Base-by-base conservation (phyloP, 2,888 invertebrate genomes). In the Frankliniella intonsa region DNA sequence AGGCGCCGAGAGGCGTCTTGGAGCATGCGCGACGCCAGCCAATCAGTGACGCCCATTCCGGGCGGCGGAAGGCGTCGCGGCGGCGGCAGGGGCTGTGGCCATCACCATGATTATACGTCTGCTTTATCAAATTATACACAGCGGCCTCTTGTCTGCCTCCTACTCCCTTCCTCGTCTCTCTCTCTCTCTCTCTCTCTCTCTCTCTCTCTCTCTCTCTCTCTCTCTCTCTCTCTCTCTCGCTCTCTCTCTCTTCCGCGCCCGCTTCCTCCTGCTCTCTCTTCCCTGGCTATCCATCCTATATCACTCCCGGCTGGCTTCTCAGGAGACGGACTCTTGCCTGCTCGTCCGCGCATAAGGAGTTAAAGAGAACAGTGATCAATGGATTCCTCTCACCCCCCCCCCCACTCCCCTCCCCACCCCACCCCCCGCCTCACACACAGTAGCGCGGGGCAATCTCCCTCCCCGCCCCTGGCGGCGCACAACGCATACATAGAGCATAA, bases 191-290 rank as follows among this genome's bases (percentile, higher is more conserved):
- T n/a, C 65, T 19, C n/a, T 65, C 65, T 19, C n/a, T n/a, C n/a
- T 11, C 69, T 22, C 19, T 69, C 69, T 11, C 9, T 69, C 22
- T 22, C 22, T 22, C 69, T 69, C 69, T 69, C 69, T 69, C 69
- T 69, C 69, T 69, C 22, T 69, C 69, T 69, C 69, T 69, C 69
- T 69, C 69, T 69, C 69, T 69, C 69, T 76, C 69, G 22, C 69
- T 69, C 69, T 22, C 69, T n/a, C 69, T 69, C 69, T 22, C 65
- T 65, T 22, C 65, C 7, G 17, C n/a, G n/a, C n/a, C 85, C 85
- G 84, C 84, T 80, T 83, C 81, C 76, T n/a, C 82, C 83, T 81
- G 55, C 82, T 17, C 79, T 81, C 83, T 82, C 81, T 82, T 82
- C 82, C 83, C 82, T 84, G 62, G 38, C 38, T 5, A 38, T 38